phyloP scores from a whole-genome alignment of 2,113 vertebrate species.

The Sinocyclocheilus anshuiensis region DNA sequence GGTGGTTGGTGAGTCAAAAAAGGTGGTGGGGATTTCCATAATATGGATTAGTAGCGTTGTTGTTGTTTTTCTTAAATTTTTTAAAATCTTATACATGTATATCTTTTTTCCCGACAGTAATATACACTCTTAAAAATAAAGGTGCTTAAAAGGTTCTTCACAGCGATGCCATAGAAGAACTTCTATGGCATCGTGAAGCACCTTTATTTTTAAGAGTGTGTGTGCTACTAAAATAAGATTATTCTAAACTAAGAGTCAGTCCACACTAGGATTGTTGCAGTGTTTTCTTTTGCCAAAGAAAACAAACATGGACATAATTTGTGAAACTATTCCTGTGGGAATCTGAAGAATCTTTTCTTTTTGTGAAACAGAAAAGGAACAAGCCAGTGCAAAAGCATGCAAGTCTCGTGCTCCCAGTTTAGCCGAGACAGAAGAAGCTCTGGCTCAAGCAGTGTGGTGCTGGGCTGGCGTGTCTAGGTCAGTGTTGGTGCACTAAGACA shows the following conservation, averaged over 20 bases:
- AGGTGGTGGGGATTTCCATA: slow-evolving; percentile 6
- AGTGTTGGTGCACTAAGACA: not conserved
- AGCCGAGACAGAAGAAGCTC: slow-evolving; percentile 82
- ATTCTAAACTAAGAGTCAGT: not conserved
- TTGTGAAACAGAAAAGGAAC: slow-evolving; percentile 66
- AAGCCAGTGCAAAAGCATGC: slow-evolving; percentile 2
- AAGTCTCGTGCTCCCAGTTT: slow-evolving; percentile 69
- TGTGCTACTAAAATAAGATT: no score
- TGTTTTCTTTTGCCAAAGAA: slow-evolving; percentile 7
- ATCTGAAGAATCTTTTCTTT: slow-evolving; percentile 26
- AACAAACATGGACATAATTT: slow-evolving; percentile 8
- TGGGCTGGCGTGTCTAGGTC: slow-evolving; percentile 87
- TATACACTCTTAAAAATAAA: no score
- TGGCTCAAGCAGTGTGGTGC: slow-evolving; percentile 88
- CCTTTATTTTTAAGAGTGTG: no score
- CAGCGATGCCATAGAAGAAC: no score
- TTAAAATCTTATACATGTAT: no score
- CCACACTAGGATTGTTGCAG: not conserved
- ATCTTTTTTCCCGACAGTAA: no score
- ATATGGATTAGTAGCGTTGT: not conserved
- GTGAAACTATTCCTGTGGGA: not conserved
- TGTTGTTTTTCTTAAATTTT: no score
- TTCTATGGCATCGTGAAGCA: no score
- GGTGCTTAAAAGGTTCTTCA: no score
- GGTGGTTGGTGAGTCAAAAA: not conserved